phyloP scores from a whole-genome alignment of 2,888 invertebrate genomes.

The Sinodicranocentrus sp. region DNA sequence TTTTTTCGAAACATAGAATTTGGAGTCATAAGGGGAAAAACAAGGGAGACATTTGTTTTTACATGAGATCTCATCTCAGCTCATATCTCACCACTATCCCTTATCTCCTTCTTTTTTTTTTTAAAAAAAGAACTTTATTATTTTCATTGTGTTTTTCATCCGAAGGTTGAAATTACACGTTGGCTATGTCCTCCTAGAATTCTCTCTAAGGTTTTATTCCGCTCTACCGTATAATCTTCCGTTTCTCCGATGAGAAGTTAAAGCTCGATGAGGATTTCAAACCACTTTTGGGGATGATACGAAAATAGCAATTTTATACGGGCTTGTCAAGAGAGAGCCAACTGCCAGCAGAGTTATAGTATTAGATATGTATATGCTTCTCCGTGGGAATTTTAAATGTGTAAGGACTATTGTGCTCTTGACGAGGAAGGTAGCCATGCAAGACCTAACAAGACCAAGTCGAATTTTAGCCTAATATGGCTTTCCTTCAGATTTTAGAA shows the following conservation, averaged over 20 bases:
- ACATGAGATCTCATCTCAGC: constrained; percentile 25
- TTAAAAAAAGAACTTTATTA: constrained; percentile 35
- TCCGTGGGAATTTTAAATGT: constrained; percentile 7
- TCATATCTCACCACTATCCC: constrained; percentile 30
- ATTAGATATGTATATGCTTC: background rate
- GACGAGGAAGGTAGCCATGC: background rate
- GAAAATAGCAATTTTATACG: constrained; percentile 47
- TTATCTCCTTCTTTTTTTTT: constrained; percentile 24
- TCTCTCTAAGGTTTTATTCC: background rate
- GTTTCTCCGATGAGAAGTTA: constrained; percentile 7
- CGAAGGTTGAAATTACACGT: constrained; percentile 39
- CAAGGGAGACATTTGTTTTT: constrained; percentile 55
- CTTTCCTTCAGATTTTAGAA: background rate
- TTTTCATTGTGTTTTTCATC: constrained; percentile 40
- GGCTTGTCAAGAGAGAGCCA: constrained; percentile 26
- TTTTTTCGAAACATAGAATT: background rate
- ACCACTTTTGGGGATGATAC: constrained; percentile 42
- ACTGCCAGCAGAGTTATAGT: constrained; percentile 4
- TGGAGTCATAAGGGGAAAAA: constrained; percentile 3
- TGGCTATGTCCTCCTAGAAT: background rate
- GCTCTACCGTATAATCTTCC: constrained; percentile 25
- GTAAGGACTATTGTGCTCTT: background rate
- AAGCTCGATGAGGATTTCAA: constrained; percentile 20
- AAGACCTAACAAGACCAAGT: constrained; percentile 15
- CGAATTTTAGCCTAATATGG: constrained; percentile 48